Evolutionary conservation across 2,888 invertebrate genomes (phyloP), one percentile per base, ranked within the genome.

Genomic region (Empis stercorea): DNA sequence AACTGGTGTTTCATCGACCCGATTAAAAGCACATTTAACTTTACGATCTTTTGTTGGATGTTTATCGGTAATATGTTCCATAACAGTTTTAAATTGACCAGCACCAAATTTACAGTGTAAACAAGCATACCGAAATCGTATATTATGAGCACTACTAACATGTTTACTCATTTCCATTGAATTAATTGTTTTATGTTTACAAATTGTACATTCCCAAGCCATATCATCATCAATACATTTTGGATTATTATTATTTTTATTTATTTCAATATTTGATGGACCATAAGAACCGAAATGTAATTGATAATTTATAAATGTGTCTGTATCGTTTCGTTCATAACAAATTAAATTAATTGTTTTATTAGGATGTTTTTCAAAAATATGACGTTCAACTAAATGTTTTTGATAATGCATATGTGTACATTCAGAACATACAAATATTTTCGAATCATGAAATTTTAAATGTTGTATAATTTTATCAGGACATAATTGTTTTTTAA

Each of bases 381-480:
- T 59, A 61, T 88, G 88, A 23, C 77, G 74, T 50, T 86, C 85
- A 4, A 87, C 72, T 9, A 76, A 66, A 42, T 73, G 70, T 38
- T 71, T 75, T 54, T 75, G 75, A 59, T 77, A 75, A 62, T 84
- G 81, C 54, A 80, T 73, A 61, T 78, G 80, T 32, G 71, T 61
- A 59, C 89, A 89, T 50, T 72, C 68, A 1, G 78, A 74, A 64
- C 88, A 91, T 55, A 81, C 81, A 64, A 79, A 87, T 32, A 91
- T 66, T 48, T 74, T 74, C 7, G 73, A 69, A 52, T 84, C 85
- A 66, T 91, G 89, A 69, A 83, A 76, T 59, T 80, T 79, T 50
- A 88, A 71, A 65, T 91, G 91, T 43, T 76, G 72, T 11, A 82
- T 65, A 48, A 87, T 75, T 51, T 78, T 73, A n/a, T 78, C 73